These are phyloP conservation scores for Channa striata DNA, from an alignment of 2,797 vertebrate species.

Conservation along the genomic window DNA sequence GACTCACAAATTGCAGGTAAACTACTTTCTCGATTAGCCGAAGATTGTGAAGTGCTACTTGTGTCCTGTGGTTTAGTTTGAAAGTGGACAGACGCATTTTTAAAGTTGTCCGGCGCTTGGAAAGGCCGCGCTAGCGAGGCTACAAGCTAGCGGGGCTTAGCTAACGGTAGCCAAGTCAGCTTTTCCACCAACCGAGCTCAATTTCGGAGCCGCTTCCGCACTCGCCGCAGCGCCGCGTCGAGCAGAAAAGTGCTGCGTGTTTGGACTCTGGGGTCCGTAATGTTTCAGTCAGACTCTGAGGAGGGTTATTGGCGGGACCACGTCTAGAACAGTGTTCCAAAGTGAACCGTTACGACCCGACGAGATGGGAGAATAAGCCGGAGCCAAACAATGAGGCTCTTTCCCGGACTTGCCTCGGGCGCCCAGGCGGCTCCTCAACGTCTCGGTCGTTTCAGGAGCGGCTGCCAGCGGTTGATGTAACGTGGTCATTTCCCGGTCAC, in stretches of 20 bases:
- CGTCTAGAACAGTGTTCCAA: conserved; percentile 19
- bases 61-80: not conserved
- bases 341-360: conserved; percentile 20
- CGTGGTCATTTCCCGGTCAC: not conserved
- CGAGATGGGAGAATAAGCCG: conserved; percentile 29
- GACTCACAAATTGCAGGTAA: conserved; percentile 80
- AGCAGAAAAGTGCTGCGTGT: not conserved
- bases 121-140: conserved; percentile 51
- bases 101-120: conserved; percentile 61
- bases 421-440: conserved; percentile 28
- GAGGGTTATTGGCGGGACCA: not conserved
- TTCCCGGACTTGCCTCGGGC: conserved; percentile 38
- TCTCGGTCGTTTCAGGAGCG: not conserved
- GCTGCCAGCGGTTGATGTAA: not conserved
- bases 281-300: rapidly evolving
- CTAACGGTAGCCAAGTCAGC: conserved; percentile 55
- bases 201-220: conserved; percentile 71
- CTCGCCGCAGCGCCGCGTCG: conserved; percentile 25
- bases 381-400: conserved; percentile 71
- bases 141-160: conserved; percentile 57
- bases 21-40: conserved; percentile 40
- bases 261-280: not conserved
- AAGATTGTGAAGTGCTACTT: rapidly evolving
- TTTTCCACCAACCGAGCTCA: conserved; percentile 49
- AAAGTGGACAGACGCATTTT: conserved; percentile 9